Evolutionary conservation across 2,113 vertebrate genomes (phyloP), one percentile per base, ranked within the genome.

Genomic region (Urocolius indicus): DNA sequence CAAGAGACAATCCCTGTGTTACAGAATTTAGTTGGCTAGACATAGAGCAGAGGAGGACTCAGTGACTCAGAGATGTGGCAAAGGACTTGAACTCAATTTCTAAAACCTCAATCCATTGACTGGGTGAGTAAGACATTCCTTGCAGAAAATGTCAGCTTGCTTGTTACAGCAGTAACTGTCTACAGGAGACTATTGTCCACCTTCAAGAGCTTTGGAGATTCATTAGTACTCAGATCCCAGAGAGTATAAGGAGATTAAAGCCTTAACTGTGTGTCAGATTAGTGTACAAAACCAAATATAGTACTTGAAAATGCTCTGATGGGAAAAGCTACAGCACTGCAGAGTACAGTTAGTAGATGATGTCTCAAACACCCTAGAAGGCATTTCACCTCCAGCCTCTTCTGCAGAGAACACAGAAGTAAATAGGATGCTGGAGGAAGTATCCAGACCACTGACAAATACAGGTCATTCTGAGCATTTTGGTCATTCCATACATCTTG

Each of bases 401-500:
- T 11, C n/a, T 66, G 22, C 22, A 58, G 62, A 36, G 27, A 62
- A 7, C 8, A 16, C 17, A 67, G 52, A 30, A 58, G 4, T 32
- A 11, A 87, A 26, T 4, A 75, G 6, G 29, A 19, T 66, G 18
- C 21, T n/a, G 19, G 8, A 57, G 16, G 24, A 76, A 66, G 19
- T 17, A 62, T 23, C 9, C 23, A 67, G n/a, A 67, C 3, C 36
- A n/a, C 23, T 13, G 54, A 36, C 5, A 57, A 49, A 27, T 17
- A 13, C 5, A n/a, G 3, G 23, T 1, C 58, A 2, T 7, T n/a
- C n/a, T n/a, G n/a, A n/a, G n/a, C n/a, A n/a, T 74, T 43, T 67
- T 54, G 30, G 13, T 43, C 18, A 6, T 51, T 88, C 24, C 71
- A 19, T 19, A 16, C 5, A 34, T 52, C 68, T 73, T 77, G 27